A percentile compares a stretch with the other conserved stretches of the same genome.
phyloP scores from a whole-genome alignment of 1,140 invertebrate genomes.

The Nasonia giraulti region DNA sequence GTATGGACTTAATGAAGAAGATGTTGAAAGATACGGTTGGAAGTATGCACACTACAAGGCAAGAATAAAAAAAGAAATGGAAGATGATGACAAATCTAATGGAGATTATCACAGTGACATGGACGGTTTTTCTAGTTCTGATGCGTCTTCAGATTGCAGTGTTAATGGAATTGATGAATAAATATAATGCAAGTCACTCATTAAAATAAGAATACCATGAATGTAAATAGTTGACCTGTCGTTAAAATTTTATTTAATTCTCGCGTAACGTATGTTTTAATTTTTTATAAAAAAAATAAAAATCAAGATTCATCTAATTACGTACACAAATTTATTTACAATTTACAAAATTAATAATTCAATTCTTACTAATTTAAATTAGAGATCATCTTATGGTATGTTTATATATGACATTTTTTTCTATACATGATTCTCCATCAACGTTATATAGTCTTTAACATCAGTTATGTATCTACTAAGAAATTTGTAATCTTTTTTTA shows the following conservation, averaged over 20 bases:
- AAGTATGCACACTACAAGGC: slow-evolving; percentile 77
- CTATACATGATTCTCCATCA: slow-evolving; percentile 55
- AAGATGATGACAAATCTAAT: slow-evolving; percentile 52
- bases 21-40: slow-evolving; percentile 73
- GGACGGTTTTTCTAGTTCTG: slow-evolving; percentile 35
- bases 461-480: slow-evolving; percentile 61
- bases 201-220: neutral
- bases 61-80: slow-evolving; percentile 63
- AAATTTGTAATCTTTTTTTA: slow-evolving; percentile 62
- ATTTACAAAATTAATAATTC: slow-evolving; percentile 10
- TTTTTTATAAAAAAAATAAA: neutral
- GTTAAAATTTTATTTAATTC: neutral
- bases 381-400: slow-evolving; percentile 3
- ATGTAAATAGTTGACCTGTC: neutral
- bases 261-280: neutral
- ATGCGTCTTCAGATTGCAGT: neutral
- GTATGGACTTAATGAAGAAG: slow-evolving; percentile 72
- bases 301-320: slow-evolving; percentile 26
- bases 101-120: slow-evolving; percentile 51
- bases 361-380: neutral
- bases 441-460: slow-evolving; percentile 61
- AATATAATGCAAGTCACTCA: neutral
- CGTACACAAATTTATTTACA: slow-evolving; percentile 44
- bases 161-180: neutral
- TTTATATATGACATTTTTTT: slow-evolving; percentile 15